Percentiles rank a stretch among this genome's conserved stretches.
Evolutionary conservation across 1,140 invertebrate species (phyloP).

Genomic region (Camponotus floridanus): DNA sequence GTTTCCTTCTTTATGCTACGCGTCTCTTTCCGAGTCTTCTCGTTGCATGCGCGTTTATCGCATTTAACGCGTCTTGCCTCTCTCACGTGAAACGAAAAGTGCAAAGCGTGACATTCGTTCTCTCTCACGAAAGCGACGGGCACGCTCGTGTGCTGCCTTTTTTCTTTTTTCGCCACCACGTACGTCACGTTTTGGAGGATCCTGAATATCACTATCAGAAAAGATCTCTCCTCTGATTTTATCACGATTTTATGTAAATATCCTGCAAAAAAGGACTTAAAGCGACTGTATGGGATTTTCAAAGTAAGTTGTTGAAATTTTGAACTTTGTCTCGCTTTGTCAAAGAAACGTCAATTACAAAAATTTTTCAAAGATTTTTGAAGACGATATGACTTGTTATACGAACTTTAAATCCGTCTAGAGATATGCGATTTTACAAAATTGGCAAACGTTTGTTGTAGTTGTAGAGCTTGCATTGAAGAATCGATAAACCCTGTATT

Average conservation of each 20-base stretch:
- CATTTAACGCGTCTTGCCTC: slow-evolving; percentile 31
- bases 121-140: slow-evolving; percentile 65
- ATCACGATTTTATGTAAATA: slow-evolving; percentile 14
- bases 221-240: slow-evolving; percentile 31
- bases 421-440: slow-evolving; percentile 15
- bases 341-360: neutral
- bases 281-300: neutral
- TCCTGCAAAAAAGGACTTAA: slow-evolving; percentile 20
- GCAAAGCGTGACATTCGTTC: slow-evolving; percentile 68
- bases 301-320: neutral
- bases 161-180: neutral
- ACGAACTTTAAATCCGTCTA: slow-evolving; percentile 16
- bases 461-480: slow-evolving; percentile 31
- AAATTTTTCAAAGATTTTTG: neutral
- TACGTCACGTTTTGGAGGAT: slow-evolving; percentile 24
- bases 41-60: slow-evolving; percentile 31
- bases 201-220: neutral
- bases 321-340: neutral
- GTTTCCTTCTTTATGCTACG: slow-evolving; percentile 13
- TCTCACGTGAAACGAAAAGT: slow-evolving; percentile 37
- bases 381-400: neutral
- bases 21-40: slow-evolving; percentile 44
- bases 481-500: slow-evolving; percentile 8
- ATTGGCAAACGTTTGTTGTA: neutral
- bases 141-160: slow-evolving; percentile 35